Base-by-base conservation (phyloP, 2,888 invertebrate genomes). In the Scaptodrosophila latifasciaeformis region DNA sequence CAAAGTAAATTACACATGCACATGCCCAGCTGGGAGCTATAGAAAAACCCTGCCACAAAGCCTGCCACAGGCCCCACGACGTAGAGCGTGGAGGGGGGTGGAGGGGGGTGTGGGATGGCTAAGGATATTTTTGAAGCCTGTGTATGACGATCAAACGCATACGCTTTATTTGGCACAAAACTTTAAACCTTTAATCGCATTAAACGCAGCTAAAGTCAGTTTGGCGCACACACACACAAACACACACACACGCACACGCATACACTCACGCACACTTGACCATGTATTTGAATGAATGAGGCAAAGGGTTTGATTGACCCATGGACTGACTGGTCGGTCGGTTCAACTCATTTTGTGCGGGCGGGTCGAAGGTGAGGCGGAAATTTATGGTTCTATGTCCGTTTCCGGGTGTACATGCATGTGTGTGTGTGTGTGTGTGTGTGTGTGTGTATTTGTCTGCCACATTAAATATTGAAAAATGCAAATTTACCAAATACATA, bases 141-240 rank as follows among this genome's bases (percentile, higher is more conserved):
- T n/a, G n/a, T n/a, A n/a, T 19, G 30, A n/a, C 18, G 29, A 42
- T 42, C 54, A 49, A 45, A 50, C 30, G 49, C 56, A 55, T 57
- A 69, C 70, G 77, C 74, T 76, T 72, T 76, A 76, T 76, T 76
- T 67, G 66, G 64, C 69, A 62, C 65, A 72, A 69, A 76, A 72
- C 70, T 76, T 71, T 79, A 76, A 79, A 70, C 74, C 69, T 66
- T 74, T 79, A 76, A 76, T 79, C 76, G 76, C 76, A 76, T 76
- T 79, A 76, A 70, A 62, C 65, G 72, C 69, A 59, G 72, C 54
- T 55, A 68, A 68, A 65, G 65, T 65, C 65, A 66, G 31, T 59
- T 40, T 21, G 40, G 45, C 47, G 44, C 51, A 54, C 34, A 47
- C 30, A 10, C 10, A 1, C 2, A n/a, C 1, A 5, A 17, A 31